A percentile compares a stretch with the other conserved stretches of the same genome.
Evolutionary conservation across 1,140 invertebrate genomes (phyloP).

Genomic region (Polypedilum vanderplanki): DNA sequence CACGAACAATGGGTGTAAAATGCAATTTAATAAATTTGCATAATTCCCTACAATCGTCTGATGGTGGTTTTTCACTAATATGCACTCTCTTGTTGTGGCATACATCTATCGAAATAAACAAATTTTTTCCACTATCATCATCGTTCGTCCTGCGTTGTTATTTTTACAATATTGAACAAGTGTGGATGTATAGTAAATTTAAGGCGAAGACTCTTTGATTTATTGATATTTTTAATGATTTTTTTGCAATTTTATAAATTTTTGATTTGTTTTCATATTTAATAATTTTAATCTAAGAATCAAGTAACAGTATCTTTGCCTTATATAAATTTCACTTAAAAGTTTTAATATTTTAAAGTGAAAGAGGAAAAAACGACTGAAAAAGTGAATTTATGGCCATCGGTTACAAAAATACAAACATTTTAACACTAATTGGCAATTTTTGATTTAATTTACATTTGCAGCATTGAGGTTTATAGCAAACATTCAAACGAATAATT

Average conservation of each 20-base stretch:
- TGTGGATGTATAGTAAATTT: too few species aligned
- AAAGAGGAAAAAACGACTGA: background rate
- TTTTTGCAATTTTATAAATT: too few species aligned
- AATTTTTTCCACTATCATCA: background rate
- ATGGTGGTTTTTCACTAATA: background rate
- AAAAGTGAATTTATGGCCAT: background rate
- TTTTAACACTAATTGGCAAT: background rate
- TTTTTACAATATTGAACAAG: too few species aligned
- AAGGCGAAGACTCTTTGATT: too few species aligned
- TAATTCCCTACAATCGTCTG: constrained; percentile 11
- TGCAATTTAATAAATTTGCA: constrained; percentile 14
- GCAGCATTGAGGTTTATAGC: background rate
- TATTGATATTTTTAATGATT: too few species aligned
- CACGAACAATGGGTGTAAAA: background rate
- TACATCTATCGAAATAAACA: constrained; percentile 3
- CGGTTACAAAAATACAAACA: background rate
- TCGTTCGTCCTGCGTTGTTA: too few species aligned
- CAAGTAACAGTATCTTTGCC: too few species aligned
- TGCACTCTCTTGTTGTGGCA: background rate
- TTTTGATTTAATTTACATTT: constrained; percentile 14
- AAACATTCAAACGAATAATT: too few species aligned
- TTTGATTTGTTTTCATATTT: too few species aligned
- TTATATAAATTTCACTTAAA: too few species aligned
- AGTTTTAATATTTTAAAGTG: background rate
- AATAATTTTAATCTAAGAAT: too few species aligned